A percentile compares a stretch with the other conserved stretches of the same genome.
Evolutionary conservation across 1,140 invertebrate species (phyloP).

Genomic region (Penaeus vannamei): DNA sequence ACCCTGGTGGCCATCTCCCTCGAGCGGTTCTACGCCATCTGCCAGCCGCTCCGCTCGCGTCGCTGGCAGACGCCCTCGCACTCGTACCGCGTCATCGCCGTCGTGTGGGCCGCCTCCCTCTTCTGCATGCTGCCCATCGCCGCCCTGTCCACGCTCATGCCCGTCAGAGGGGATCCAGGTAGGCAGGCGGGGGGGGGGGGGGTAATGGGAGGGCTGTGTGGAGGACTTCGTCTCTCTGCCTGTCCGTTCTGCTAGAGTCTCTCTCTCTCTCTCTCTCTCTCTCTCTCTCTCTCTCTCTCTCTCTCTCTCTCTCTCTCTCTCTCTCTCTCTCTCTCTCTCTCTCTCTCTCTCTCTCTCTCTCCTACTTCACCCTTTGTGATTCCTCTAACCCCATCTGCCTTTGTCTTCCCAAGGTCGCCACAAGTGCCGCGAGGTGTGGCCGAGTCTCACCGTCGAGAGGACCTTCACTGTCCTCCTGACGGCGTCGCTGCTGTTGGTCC

Average conservation of each 20-base stretch:
- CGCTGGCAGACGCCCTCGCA: slow-evolving; percentile 92
- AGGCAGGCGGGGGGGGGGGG: background rate
- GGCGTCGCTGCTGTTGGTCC: slow-evolving; percentile 80
- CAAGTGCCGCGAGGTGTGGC: slow-evolving; percentile 85
- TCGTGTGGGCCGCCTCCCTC: slow-evolving; percentile 82
- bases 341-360: background rate
- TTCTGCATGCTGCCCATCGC: slow-evolving; percentile 81
- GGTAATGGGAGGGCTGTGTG: background rate
- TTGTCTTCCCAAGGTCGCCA: slow-evolving; percentile 70
- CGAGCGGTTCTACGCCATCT: slow-evolving; percentile 93
- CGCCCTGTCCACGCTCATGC: slow-evolving; percentile 78
- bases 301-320: slow-evolving; percentile 56
- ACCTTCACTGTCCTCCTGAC: slow-evolving; percentile 84
- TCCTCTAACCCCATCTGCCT: no score
- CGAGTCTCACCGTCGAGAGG: slow-evolving; percentile 77
- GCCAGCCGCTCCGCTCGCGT: slow-evolving; percentile 86
- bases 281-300: slow-evolving; percentile 12
- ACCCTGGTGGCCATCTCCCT: slow-evolving; percentile 91
- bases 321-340: slow-evolving; percentile 16
- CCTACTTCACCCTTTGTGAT: no score
- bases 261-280: slow-evolving; percentile 25
- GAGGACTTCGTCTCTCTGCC: background rate
- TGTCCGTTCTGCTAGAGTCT: no score
- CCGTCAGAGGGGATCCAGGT: slow-evolving; percentile 70
- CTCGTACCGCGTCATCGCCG: slow-evolving; percentile 87